Base-by-base conservation (phyloP, 2,797 vertebrate species). In the Ctenopoma multispine region DNA sequence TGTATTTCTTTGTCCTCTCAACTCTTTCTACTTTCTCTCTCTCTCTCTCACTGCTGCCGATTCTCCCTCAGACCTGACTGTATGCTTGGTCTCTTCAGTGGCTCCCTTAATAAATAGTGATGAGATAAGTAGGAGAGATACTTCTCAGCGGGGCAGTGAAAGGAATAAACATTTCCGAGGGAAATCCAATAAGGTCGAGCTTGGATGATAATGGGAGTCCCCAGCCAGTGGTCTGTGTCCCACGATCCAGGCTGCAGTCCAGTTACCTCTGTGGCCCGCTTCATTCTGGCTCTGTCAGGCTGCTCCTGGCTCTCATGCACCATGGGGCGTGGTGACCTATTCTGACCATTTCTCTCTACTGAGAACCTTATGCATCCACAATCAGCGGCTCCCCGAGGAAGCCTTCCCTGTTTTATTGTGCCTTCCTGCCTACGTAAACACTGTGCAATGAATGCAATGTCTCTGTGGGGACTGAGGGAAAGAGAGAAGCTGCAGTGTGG, bases 71-170 rank as follows among this genome's bases (percentile, higher is more conserved):
- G 21, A 74, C 71, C 46, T 76, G 76, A 82, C 77, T 72, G 59
- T 68, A 56, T 66, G 60, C 70, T 75, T 23, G 12, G 75, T 75
- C 80, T 75, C 84, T 77, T 79, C 62, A 51, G 71, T 75, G 80
- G 58, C 73, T 80, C 57, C 62, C 76, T 88, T 87, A 87, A 90
- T 93, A 91, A 87, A 92, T 92, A 91, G 92, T 89, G 81, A 92
- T 89, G 88, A 91, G 86, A 90, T 92, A 92, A 91, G 82, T 87
- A 81, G 80, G 77, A 79, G 81, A 82, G 75, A 76, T 75, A 43
- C 79, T 85, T 87, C 88, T 92, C 87, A 79, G 88, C 23, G 60
- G 86, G 76, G 75, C 63, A 68, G 63, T 65, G 73, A 78, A 77
- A 75, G 75, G 83, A 90, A 92, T 89, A 92, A 93, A 93, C 72